These are phyloP conservation scores for Melospiza melodia DNA, from an alignment of 2,113 vertebrate species.

Conservation along the genomic window DNA sequence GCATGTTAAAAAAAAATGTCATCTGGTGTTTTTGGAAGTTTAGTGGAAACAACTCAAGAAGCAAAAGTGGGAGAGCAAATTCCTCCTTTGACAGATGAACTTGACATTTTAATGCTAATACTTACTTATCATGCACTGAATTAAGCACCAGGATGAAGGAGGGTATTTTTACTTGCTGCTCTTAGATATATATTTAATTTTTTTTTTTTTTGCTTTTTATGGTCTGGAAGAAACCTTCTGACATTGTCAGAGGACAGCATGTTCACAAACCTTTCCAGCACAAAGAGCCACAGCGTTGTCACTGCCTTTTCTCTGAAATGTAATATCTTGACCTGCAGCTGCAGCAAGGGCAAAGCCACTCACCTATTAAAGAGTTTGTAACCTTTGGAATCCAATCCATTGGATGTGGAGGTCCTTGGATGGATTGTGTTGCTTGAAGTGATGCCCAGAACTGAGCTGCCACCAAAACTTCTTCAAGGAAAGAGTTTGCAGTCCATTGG, in stretches of 20 bases:
- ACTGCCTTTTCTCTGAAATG: constrained; percentile 31
- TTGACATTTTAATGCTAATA: not conserved
- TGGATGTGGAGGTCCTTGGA: not conserved
- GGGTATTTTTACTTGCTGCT: not conserved
- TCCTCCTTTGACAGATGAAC: not conserved
- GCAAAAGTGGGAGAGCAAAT: not conserved
- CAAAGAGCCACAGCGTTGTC: not conserved
- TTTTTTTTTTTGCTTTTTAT: not conserved
- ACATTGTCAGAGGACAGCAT: constrained; percentile 22
- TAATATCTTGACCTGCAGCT: constrained; percentile 22
- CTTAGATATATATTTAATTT: not conserved
- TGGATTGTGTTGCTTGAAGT: not conserved
- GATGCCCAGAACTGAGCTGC: not conserved
- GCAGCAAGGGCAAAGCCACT: constrained; percentile 25
- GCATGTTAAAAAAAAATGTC: not conserved
- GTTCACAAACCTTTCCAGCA: constrained; percentile 29
- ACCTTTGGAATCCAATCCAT: constrained; percentile 22
- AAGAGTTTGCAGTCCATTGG: not conserved
- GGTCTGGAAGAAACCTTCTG: not conserved
- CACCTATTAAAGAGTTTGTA: constrained; percentile 1
- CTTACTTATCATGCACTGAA: not conserved
- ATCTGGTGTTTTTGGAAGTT: not conserved
- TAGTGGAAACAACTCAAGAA: not conserved
- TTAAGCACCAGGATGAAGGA: not conserved
- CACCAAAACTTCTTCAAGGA: not conserved